A percentile compares a stretch with the other conserved stretches of the same genome.
Conservation (phyloP, 2,797 vertebrate genomes). For the Dendrocincla tyrannina region DNA sequence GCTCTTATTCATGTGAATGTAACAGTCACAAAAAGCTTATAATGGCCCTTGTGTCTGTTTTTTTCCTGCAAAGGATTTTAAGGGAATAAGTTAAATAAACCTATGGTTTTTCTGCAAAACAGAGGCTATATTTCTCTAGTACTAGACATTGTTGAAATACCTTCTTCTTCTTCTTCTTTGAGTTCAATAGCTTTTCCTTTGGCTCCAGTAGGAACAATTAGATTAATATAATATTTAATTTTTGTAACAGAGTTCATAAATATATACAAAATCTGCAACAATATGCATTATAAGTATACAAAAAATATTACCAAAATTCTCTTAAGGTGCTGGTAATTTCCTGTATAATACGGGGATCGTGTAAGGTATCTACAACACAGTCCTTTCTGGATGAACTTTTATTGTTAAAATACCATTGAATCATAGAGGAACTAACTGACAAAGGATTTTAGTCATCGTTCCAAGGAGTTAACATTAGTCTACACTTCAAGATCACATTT, state of each 20-base stretch:
- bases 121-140: not conserved
- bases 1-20: not conserved
- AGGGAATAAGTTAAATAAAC: not conserved
- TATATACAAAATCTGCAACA: not conserved
- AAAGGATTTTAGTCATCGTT: not conserved
- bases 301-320: not conserved
- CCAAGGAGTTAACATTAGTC: not conserved
- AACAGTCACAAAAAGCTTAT: not conserved
- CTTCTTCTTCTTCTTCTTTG: not conserved
- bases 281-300: not conserved
- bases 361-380: not conserved
- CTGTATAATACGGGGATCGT: not conserved
- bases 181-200: not conserved
- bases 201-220: not conserved
- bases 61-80: not conserved
- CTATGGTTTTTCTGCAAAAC: not conserved
- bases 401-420: not conserved
- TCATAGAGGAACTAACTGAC: not conserved
- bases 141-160: not conserved
- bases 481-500: not conserved
- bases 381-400: not conserved
- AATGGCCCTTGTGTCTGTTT: not conserved
- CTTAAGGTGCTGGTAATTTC: not conserved
- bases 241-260: not conserved
- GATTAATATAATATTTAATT: not conserved